Evolutionary conservation across 1,140 invertebrate genomes (phyloP).

Genomic region (Helicoverpa zea): DNA sequence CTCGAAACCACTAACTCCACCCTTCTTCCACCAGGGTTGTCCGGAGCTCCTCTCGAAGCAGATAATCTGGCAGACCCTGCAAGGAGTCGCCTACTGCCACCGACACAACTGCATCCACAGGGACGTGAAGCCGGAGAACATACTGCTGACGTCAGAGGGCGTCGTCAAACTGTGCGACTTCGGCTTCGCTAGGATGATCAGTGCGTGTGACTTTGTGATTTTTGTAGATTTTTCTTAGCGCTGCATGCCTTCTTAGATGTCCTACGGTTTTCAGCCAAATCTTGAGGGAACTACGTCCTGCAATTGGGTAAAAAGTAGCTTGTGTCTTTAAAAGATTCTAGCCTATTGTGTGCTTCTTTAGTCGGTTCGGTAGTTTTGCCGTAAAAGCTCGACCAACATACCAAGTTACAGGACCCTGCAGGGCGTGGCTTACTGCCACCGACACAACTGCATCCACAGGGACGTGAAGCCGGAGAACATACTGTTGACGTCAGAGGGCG

Average conservation of each 20-base stretch:
- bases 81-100: constrained; percentile 98
- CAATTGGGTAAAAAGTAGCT: too few relatives aligned
- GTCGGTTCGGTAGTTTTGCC: too few relatives aligned
- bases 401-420: too few relatives aligned
- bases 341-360: too few relatives aligned
- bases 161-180: constrained; percentile 99
- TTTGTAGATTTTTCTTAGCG: not conserved
- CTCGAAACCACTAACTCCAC: too few relatives aligned
- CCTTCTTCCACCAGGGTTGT: constrained; percentile 87
- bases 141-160: constrained; percentile 97
- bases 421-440: constrained; percentile 98
- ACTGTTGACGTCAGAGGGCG: constrained; percentile 96
- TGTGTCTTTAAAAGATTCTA: too few relatives aligned
- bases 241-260: too few relatives aligned
- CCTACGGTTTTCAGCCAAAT: too few relatives aligned
- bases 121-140: constrained; percentile 99
- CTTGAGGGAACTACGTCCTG: too few relatives aligned
- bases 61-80: constrained; percentile 98
- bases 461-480: constrained; percentile 99
- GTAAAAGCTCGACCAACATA: too few relatives aligned
- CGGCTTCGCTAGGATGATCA: constrained; percentile 98
- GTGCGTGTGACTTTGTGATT: constrained; percentile 87
- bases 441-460: constrained; percentile 98
- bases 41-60: constrained; percentile 96
- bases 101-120: constrained; percentile 98